phyloP scores from a whole-genome alignment of 2,888 invertebrate genomes.

The Leptinotarsa juncta region DNA sequence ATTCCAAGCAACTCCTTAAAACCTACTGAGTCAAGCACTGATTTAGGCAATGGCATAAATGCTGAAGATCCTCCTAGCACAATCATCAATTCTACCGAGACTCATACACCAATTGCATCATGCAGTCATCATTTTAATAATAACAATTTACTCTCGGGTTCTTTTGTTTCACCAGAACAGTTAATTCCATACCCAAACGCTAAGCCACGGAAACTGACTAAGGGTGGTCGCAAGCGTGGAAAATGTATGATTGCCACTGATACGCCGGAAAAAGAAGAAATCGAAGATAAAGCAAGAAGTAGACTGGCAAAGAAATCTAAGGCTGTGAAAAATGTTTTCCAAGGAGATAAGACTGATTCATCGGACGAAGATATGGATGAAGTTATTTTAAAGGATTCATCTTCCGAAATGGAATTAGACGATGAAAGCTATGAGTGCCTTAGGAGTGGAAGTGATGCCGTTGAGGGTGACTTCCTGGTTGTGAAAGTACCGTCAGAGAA shows the following conservation, averaged over 20 bases:
- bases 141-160: neutral
- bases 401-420: slow-evolving; percentile 23
- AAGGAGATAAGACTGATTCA: slow-evolving; percentile 19
- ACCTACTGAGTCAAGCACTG: slow-evolving; percentile 16
- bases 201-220: slow-evolving; percentile 22
- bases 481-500: neutral
- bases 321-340: slow-evolving; percentile 26
- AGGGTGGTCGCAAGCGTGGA: slow-evolving; percentile 22
- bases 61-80: neutral
- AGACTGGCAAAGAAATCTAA: slow-evolving; percentile 27
- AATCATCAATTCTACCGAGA: slow-evolving; percentile 5
- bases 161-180: slow-evolving; percentile 23
- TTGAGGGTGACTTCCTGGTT: slow-evolving; percentile 17
- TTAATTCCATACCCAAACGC: slow-evolving; percentile 23
- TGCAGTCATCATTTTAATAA: slow-evolving; percentile 14
- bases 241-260: slow-evolving; percentile 10
- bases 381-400: slow-evolving; percentile 26
- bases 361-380: slow-evolving; percentile 12
- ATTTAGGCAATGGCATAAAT: slow-evolving; percentile 15
- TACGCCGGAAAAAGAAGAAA: slow-evolving; percentile 26
- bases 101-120: slow-evolving; percentile 20
- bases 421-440: slow-evolving; percentile 24
- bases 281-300: slow-evolving; percentile 24
- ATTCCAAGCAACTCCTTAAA: slow-evolving; percentile 17
- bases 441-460: slow-evolving; percentile 23